These are phyloP conservation scores for Drosophila neocordata DNA, from an alignment of 1,140 invertebrate genomes.

Conservation along the genomic window DNA sequence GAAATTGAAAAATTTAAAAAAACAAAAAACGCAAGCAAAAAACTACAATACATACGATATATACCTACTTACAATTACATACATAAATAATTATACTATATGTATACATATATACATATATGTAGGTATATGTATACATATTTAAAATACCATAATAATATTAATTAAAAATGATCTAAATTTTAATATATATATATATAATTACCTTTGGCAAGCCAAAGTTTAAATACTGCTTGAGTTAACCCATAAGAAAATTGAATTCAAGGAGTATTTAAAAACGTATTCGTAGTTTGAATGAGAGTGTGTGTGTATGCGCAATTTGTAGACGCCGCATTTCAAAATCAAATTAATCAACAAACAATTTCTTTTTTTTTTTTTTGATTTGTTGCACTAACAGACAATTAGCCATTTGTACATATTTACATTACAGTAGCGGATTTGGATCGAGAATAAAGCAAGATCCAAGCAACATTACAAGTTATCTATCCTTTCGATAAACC, in stretches of 20 bases:
- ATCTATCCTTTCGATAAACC: neutral
- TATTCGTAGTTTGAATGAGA: neutral
- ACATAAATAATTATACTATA: slow-evolving; percentile 57
- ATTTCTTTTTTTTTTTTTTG: slow-evolving; percentile 24
- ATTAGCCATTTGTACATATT: slow-evolving; percentile 10
- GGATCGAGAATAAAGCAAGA: too few species aligned
- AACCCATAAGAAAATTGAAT: neutral
- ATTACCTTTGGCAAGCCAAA: slow-evolving; percentile 29
- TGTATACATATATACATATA: slow-evolving; percentile 54
- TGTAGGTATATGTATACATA: slow-evolving; percentile 47
- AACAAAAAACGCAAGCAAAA: slow-evolving; percentile 59
- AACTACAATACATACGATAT: slow-evolving; percentile 64
- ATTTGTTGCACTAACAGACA: slow-evolving; percentile 36
- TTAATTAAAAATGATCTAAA: slow-evolving; percentile 21
- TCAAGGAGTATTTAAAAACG: slow-evolving; percentile 6
- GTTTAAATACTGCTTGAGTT: slow-evolving; percentile 23
- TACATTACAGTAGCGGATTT: slow-evolving; percentile 40
- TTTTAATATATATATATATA: neutral
- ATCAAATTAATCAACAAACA: slow-evolving; percentile 9
- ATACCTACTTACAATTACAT: slow-evolving; percentile 53
- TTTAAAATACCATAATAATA: slow-evolving; percentile 26
- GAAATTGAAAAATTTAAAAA: slow-evolving; percentile 59
- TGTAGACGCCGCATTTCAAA: slow-evolving; percentile 38
- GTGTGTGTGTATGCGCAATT: slow-evolving; percentile 46
- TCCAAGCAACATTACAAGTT: too few species aligned